Evolutionary conservation across 2,888 invertebrate genomes (phyloP).

Genomic region (Nymphalis urticae): DNA sequence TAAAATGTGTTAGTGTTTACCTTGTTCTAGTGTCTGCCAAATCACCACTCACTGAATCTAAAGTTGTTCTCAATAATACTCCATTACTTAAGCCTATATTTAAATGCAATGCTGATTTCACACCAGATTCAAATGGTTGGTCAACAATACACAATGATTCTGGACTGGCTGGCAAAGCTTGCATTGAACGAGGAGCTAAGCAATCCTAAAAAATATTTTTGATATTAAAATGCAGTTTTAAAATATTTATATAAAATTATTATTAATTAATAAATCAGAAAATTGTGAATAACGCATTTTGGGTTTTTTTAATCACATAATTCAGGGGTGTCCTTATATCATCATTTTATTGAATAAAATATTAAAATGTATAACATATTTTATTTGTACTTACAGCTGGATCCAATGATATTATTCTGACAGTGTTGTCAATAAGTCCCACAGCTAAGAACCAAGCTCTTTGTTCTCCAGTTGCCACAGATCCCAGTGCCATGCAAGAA

Average conservation of each 20-base stretch:
- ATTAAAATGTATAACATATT: not conserved
- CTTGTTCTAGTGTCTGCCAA: slow-evolving; percentile 98
- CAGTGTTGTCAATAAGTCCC: slow-evolving; percentile 97
- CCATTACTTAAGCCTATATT: slow-evolving; percentile 99
- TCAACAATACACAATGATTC: slow-evolving; percentile 99
- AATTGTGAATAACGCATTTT: slow-evolving; percentile 78
- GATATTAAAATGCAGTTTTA: slow-evolving; percentile 13
- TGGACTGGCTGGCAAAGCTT: slow-evolving; percentile 96
- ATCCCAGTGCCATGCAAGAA: slow-evolving; percentile 98
- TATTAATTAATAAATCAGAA: slow-evolving; percentile 51
- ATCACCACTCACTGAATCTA: slow-evolving; percentile 98
- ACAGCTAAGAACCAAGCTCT: slow-evolving; percentile 97
- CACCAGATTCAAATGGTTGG: slow-evolving; percentile 85
- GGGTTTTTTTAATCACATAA: slow-evolving; percentile 74
- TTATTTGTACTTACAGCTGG: slow-evolving; percentile 85
- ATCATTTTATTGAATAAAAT: slow-evolving; percentile 56
- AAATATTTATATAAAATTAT: not conserved
- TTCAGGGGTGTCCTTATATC: slow-evolving; percentile 81
- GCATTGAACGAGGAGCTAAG: slow-evolving; percentile 96
- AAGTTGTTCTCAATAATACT: slow-evolving; percentile 93
- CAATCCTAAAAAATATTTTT: slow-evolving; percentile 85
- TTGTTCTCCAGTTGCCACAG: slow-evolving; percentile 97
- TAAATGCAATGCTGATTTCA: slow-evolving; percentile 89
- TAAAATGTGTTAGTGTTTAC: slow-evolving; percentile 45
- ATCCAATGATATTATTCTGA: slow-evolving; percentile 97